Conservation (phyloP, 2,888 invertebrate genomes). For the Phaedon cochleariae region DNA sequence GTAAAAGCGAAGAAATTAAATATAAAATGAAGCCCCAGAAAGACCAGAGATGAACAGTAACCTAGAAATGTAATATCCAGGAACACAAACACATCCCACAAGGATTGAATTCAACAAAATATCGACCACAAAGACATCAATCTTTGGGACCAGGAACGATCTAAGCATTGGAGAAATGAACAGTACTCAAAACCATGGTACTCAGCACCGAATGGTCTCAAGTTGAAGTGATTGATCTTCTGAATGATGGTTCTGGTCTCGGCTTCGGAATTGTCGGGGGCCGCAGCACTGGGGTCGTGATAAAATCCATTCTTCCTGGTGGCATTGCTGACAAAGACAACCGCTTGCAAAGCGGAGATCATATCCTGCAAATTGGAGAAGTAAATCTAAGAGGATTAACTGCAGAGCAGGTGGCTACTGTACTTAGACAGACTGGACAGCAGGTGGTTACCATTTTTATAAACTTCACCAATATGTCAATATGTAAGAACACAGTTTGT, state of each 20-base stretch:
- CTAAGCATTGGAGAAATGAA: constrained; percentile 26
- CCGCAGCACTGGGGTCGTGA: constrained; percentile 97
- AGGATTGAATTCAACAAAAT: too few relatives aligned
- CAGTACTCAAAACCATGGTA: constrained; percentile 32
- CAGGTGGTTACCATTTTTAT: constrained; percentile 58
- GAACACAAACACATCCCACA: too few relatives aligned
- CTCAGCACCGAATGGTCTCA: constrained; percentile 98
- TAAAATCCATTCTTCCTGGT: constrained; percentile 96
- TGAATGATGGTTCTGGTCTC: constrained; percentile 96
- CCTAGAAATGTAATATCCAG: too few relatives aligned
- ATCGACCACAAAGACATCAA: neutral
- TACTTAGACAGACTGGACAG: constrained; percentile 72
- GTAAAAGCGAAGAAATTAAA: too few relatives aligned
- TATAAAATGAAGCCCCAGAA: too few relatives aligned
- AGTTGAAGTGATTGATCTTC: constrained; percentile 97
- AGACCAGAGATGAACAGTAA: too few relatives aligned
- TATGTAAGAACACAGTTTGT: constrained; percentile 74
- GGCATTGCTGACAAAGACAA: constrained; percentile 85
- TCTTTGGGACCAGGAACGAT: neutral
- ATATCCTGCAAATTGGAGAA: constrained; percentile 94
- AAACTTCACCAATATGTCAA: constrained; percentile 66
- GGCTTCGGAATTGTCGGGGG: constrained; percentile 99
- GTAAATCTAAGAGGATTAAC: constrained; percentile 96
- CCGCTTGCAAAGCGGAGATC: constrained; percentile 95
- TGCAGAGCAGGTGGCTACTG: constrained; percentile 92